Percentiles rank a stretch among this genome's conserved stretches.
Evolutionary conservation across 1,140 invertebrate species (phyloP).

Genomic region (Papilio polyxenes): DNA sequence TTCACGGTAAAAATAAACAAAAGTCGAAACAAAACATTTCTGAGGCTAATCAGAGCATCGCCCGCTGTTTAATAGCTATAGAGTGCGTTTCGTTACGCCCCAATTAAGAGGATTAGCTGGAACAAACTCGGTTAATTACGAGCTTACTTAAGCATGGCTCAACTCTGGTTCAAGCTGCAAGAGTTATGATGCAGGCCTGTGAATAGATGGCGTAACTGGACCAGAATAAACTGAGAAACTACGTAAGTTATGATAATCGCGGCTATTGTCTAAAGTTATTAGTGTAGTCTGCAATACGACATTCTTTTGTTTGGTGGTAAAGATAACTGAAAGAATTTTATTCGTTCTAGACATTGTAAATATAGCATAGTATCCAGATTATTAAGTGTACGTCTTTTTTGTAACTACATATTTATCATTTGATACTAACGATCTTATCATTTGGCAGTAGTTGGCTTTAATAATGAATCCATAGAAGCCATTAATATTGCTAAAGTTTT

Average conservation of each 20-base stretch:
- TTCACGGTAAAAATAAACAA: constrained; percentile 6
- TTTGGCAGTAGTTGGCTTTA: too few relatives aligned
- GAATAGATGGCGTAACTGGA: constrained; percentile 21
- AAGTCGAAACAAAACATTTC: constrained; percentile 35
- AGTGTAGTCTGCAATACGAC: not conserved
- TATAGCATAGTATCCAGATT: not conserved
- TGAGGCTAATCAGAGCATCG: constrained; percentile 22
- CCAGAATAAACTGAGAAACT: constrained; percentile 14
- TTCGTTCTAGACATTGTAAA: not conserved
- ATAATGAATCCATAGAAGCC: too few relatives aligned
- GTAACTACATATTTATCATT: too few relatives aligned
- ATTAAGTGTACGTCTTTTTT: too few relatives aligned
- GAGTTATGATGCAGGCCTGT: not conserved
- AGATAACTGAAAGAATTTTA: not conserved
- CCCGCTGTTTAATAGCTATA: constrained; percentile 21
- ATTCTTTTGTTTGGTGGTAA: not conserved
- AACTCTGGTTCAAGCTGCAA: constrained; percentile 28
- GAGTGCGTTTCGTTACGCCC: constrained; percentile 32
- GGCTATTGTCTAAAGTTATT: constrained; percentile 12
- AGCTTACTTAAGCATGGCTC: constrained; percentile 34
- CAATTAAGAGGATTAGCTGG: constrained; percentile 35
- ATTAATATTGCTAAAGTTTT: not conserved
- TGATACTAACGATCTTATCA: too few relatives aligned
- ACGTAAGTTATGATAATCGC: constrained; percentile 22
- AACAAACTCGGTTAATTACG: constrained; percentile 34